Evolutionary conservation across 2,888 invertebrate species (phyloP).

Genomic region (Dolichopus griseipennis): DNA sequence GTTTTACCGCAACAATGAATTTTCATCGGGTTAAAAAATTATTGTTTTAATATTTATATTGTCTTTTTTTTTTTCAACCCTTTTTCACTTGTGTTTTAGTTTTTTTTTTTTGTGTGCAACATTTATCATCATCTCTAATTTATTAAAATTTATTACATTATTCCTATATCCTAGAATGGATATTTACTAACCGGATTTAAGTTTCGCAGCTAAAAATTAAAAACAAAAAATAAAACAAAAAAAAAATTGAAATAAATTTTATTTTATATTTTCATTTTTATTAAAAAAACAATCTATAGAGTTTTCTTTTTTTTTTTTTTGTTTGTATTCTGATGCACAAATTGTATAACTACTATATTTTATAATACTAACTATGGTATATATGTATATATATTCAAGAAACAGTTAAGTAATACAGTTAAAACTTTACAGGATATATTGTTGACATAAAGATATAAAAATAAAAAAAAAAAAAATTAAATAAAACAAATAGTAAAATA

Average conservation of each 20-base stretch:
- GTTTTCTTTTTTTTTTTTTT: too few relatives aligned
- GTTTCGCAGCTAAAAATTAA: neutral
- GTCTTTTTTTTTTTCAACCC: too few relatives aligned
- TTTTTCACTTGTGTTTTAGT: too few relatives aligned
- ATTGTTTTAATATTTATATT: too few relatives aligned
- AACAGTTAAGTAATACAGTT: neutral
- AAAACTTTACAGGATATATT: neutral
- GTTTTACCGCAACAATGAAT: too few relatives aligned
- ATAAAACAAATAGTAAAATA: neutral
- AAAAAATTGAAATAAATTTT: neutral
- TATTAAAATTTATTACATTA: constrained; percentile 4
- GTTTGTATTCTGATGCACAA: too few relatives aligned
- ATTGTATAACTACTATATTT: too few relatives aligned
- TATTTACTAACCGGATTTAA: neutral
- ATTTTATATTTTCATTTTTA: neutral
- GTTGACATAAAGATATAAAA: constrained; percentile 4
- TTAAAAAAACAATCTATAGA: neutral
- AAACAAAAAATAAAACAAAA: neutral
- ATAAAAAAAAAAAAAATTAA: neutral
- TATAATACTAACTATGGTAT: too few relatives aligned
- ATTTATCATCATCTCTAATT: neutral
- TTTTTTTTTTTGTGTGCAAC: neutral
- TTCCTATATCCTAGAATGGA: neutral
- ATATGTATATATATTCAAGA: too few relatives aligned
- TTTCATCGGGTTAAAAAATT: too few relatives aligned